Base-by-base conservation (phyloP, 1,140 invertebrate genomes). In the Bursaphelenchus mucronatus region DNA sequence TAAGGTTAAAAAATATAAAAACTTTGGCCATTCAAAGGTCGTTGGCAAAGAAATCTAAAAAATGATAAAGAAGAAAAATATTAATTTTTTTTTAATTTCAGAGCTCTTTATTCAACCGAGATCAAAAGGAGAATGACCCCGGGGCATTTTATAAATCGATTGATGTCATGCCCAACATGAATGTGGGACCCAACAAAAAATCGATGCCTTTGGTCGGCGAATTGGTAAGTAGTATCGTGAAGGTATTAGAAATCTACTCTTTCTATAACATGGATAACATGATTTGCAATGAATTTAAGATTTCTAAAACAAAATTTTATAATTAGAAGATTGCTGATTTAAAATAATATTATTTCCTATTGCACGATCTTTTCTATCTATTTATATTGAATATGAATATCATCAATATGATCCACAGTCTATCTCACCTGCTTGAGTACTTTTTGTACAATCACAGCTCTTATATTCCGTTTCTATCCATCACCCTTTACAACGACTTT, bases 91-190 rank as follows among this genome's bases (percentile, higher is more conserved):
- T 19, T 55, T 9, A 15, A 41, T 69, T 78, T 54, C 55, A 79
- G 77, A 76, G 79, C 19, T 76, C 76, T 8, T 55, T 79, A 19
- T 65, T 81, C 30, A 78, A 79, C 64, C 61, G 71, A 6, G 69
- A 41, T 19, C 47, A 56, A n/a, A 55, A 58, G 45, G 66, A 69
- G 17, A 30, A 46, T 15, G 30, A 51, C 82, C 88, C 90, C 17
- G 90, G 96, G 85, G 91, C 93, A 10, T 98, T 99, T 86, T 98
- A 97, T 87, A 97, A 91, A 82, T 94, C 92, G 83, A 98, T 99
- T 84, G 94, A 98, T 87, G 96, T 93, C 80, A 97, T 95, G 91
- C 94, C 95, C 43, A 94, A 97, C 82, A 95, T 98, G 83, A 88
- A 93, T 81, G 92, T 92, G 64, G 86, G 89, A 79, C 78, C 44